Conservation (phyloP, 92 coral and sea anemone species). For the Galaxea fascicularis region DNA sequence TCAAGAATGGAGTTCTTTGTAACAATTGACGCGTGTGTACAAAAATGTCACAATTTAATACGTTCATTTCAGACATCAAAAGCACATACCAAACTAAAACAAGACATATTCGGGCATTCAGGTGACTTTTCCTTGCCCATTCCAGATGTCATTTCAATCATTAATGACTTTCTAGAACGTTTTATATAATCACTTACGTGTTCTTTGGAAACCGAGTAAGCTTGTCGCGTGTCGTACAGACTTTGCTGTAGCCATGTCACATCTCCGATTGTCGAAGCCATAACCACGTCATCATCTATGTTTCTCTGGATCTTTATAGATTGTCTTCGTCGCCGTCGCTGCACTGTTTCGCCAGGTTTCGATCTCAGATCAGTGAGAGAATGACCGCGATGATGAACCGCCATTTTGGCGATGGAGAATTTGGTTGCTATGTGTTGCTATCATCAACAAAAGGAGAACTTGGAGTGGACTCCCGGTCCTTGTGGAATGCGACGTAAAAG, state of each 20-base stretch:
- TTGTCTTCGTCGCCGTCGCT: conserved; percentile 84
- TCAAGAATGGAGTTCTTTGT: no score
- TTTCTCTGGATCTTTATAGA: conserved; percentile 70
- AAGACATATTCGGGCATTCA: background rate
- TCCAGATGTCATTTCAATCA: no score
- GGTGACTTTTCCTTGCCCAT: no score
- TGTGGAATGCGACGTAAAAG: no score
- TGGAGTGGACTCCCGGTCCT: conserved; percentile 36
- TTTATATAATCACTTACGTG: conserved; percentile 63
- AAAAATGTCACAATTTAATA: no score
- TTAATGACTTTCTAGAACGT: conserved; percentile 3
- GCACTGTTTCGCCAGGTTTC: conserved; percentile 39
- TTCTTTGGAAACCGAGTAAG: conserved; percentile 77
- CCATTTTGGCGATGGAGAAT: conserved; percentile 61
- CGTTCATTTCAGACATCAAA: no score
- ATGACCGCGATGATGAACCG: conserved; percentile 54
- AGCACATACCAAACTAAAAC: background rate
- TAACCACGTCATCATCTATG: conserved; percentile 91
- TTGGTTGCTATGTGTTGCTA: conserved; percentile 39
- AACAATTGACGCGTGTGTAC: no score
- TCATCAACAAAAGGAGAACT: background rate
- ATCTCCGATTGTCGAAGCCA: conserved; percentile 98
- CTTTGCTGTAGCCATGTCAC: conserved; percentile 96
- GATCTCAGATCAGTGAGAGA: conserved; percentile 13
- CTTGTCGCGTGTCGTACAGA: conserved; percentile 78